These are phyloP conservation scores for Malurus melanocephalus DNA, from an alignment of 2,113 vertebrate species.

Conservation along the genomic window DNA sequence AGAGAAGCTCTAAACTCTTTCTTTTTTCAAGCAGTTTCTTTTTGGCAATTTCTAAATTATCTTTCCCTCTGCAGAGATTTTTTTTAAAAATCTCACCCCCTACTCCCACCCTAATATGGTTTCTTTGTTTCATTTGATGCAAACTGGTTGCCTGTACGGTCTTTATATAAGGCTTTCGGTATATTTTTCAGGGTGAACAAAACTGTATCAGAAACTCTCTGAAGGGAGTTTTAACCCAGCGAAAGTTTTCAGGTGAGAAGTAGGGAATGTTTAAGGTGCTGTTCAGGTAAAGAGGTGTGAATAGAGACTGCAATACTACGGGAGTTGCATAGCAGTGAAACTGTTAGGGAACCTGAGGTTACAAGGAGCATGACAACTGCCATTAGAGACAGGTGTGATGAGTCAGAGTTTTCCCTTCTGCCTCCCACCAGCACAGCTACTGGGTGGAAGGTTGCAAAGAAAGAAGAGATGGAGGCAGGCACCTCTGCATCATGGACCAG, in stretches of 20 bases:
- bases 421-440: neutral
- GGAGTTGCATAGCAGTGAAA: neutral
- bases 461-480: neutral
- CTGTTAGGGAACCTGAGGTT: neutral
- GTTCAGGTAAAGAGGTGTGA: neutral
- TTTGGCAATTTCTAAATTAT: neutral
- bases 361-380: neutral
- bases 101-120: neutral
- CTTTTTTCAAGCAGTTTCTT: neutral
- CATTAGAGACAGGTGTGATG: neutral
- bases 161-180: neutral
- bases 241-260: neutral
- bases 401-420: constrained; percentile 15
- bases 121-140: neutral
- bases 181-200: neutral
- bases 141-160: neutral
- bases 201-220: neutral
- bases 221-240: neutral
- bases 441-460: neutral
- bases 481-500: neutral
- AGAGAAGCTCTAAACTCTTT: neutral
- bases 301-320: neutral
- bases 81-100: neutral
- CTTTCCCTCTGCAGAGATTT: neutral
- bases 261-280: neutral